Percentiles rank a stretch among this genome's conserved stretches.
Evolutionary conservation across 1,140 invertebrate genomes (phyloP).

Genomic region (Euschistus heros): DNA sequence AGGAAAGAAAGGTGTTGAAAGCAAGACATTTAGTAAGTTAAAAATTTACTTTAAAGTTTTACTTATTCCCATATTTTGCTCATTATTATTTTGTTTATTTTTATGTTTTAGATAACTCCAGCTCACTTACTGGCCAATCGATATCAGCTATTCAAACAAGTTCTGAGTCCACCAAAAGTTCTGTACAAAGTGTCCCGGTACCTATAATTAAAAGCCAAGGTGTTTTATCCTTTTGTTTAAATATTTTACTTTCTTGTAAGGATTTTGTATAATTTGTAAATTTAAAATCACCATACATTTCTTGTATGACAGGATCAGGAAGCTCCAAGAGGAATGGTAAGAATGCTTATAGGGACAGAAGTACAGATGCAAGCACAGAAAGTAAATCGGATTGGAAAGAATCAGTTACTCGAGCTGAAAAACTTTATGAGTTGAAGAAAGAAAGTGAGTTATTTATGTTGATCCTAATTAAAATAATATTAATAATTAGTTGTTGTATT

Average conservation of each 20-base stretch:
- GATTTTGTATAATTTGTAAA: neutral
- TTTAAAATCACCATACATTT: neutral
- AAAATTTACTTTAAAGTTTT: too few relatives aligned
- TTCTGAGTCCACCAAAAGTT: neutral
- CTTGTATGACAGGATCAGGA: neutral
- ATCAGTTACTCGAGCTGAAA: slow-evolving; percentile 16
- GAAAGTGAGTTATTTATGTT: neutral
- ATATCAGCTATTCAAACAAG: neutral
- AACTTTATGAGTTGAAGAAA: slow-evolving; percentile 17
- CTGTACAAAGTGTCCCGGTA: neutral
- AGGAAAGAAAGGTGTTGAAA: neutral
- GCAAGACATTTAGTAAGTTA: too few relatives aligned
- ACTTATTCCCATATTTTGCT: too few relatives aligned
- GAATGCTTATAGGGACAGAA: neutral
- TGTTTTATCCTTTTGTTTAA: neutral
- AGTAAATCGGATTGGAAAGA: slow-evolving; percentile 11
- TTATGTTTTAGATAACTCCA: neutral
- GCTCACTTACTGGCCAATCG: neutral
- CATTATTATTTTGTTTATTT: too few relatives aligned
- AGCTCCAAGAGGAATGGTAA: too few relatives aligned
- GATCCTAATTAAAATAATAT: neutral
- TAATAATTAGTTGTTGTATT: neutral
- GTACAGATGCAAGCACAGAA: neutral
- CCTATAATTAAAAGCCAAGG: neutral
- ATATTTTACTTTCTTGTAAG: neutral